Evolutionary conservation across 2,888 invertebrate genomes (phyloP), one percentile per base, ranked within the genome.

Genomic region (Cheilosia scutellata): DNA sequence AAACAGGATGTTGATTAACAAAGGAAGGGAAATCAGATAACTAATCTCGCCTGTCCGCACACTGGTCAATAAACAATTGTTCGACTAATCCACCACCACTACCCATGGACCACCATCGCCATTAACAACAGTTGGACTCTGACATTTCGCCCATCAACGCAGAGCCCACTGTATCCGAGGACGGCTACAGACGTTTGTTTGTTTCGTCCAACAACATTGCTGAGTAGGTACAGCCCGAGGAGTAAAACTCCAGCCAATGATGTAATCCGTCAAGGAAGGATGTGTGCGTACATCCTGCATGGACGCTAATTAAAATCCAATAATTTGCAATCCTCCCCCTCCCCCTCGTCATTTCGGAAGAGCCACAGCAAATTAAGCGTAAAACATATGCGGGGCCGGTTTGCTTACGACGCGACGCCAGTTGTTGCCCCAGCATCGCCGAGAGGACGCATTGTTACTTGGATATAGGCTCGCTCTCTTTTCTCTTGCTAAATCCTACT

Each of bases 241-340:
- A 76, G 51, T 57, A 72, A 76, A 82, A 76, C 66, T 70, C 55
- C 60, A 13, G 60, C 11, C 53, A 44, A 72, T 76, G 72, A 76
- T 86, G 60, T 72, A 82, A 82, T 77, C 72, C 60, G 55, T 58
- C 72, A 80, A 60, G 53, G 76, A 86, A 76, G 71, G 80, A 80
- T 86, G 72, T 72, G 76, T 76, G 71, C 72, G 72, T 77, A 77
- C 72, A 82, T 82, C 76, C 76, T 77, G 76, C 77, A 86, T 82
- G 82, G 82, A 86, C 82, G 72, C 86, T 86, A 86, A 86, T 86
- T 86, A 86, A 86, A 86, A 82, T 86, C 86, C 86, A 82, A 86
- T 86, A 82, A 86, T 82, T 86, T 86, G 82, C 86, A 72, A 72
- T 44, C 72, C 31, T 57, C 42, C 57, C 20, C 47, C 16, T 5